A percentile compares a stretch with the other conserved stretches of the same genome.
These are phyloP conservation scores for Lophotis ruficrista DNA, from an alignment of 2,113 vertebrate genomes.

Conservation along the genomic window DNA sequence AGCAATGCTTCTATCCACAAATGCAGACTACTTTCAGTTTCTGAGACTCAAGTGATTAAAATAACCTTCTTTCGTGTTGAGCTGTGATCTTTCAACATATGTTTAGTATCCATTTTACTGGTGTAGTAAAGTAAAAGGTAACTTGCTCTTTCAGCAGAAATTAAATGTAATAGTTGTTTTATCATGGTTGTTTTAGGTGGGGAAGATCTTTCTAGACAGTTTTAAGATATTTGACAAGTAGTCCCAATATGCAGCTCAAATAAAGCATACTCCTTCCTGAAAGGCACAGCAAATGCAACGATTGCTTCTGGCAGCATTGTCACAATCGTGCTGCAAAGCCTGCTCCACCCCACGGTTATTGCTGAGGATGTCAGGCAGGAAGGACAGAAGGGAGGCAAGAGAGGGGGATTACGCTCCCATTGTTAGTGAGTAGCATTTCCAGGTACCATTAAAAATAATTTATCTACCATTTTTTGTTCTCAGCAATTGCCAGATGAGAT, in stretches of 20 bases:
- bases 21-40: neutral
- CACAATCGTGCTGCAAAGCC: neutral
- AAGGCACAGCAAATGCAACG: neutral
- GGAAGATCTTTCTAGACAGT: neutral
- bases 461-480: neutral
- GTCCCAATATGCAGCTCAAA: slow-evolving; percentile 5
- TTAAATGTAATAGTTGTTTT: slow-evolving; percentile 55
- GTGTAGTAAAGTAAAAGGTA: slow-evolving; percentile 48
- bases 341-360: neutral
- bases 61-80: neutral
- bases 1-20: neutral
- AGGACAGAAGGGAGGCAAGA: neutral
- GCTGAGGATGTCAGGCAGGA: neutral
- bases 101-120: neutral
- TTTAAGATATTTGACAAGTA: slow-evolving; percentile 28
- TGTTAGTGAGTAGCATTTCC: neutral
- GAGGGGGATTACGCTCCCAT: neutral
- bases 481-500: neutral
- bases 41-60: neutral
- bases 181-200: slow-evolving; percentile 20
- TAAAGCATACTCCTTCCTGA: neutral
- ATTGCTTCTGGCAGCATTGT: neutral
- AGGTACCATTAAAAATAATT: slow-evolving; percentile 23
- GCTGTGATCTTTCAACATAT: neutral
- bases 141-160: slow-evolving; percentile 21